Conservation (phyloP, 2,888 invertebrate species). For the Xestia c-nigrum region DNA sequence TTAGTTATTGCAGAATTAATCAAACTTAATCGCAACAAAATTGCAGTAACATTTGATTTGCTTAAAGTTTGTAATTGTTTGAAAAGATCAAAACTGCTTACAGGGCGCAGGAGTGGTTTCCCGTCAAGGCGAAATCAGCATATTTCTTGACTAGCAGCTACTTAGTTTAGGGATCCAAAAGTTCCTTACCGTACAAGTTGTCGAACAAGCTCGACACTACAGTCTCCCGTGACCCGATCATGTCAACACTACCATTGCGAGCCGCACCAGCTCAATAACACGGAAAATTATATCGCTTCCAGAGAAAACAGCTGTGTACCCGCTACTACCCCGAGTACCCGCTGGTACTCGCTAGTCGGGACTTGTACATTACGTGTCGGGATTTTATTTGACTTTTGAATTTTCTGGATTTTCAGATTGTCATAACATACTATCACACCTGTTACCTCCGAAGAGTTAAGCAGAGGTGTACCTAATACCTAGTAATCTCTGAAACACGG, state of each 20-base stretch:
- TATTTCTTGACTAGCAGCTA: background rate
- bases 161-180: background rate
- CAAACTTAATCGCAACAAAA: background rate
- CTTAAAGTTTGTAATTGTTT: background rate
- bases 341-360: conserved; percentile 46
- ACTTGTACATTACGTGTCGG: conserved; percentile 22
- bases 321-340: conserved; percentile 6
- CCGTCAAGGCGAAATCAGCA: background rate
- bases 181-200: background rate
- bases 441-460: too few species aligned
- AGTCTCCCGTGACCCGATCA: conserved; percentile 30
- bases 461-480: too few species aligned
- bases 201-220: conserved; percentile 19
- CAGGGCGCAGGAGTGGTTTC: background rate
- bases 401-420: background rate
- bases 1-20: background rate
- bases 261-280: conserved; percentile 71
- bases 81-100: background rate
- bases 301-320: conserved; percentile 69
- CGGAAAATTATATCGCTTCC: conserved; percentile 72
- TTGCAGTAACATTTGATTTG: background rate
- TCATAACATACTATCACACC: too few species aligned
- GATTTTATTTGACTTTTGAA: conserved; percentile 20
- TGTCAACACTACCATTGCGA: conserved; percentile 69
- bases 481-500: too few species aligned